phyloP scores from a whole-genome alignment of 2,113 vertebrate genomes.

The Mesembrinibis cayennensis region DNA sequence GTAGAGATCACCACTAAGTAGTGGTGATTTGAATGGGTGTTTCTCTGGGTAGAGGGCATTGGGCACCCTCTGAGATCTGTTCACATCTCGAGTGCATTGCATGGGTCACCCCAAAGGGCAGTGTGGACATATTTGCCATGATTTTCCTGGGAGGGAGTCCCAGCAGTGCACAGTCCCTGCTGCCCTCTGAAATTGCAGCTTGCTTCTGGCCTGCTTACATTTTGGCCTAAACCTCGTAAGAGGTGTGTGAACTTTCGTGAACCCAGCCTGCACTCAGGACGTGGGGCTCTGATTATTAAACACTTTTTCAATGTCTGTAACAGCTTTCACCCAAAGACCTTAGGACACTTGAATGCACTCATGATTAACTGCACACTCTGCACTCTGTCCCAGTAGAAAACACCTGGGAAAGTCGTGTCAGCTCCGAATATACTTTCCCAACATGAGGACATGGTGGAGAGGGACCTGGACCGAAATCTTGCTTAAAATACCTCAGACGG shows the following conservation, averaged over 20 bases:
- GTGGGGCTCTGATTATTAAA: constrained; percentile 34
- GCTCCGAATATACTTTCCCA: neutral
- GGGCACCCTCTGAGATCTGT: neutral
- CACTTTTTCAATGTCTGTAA: constrained; percentile 21
- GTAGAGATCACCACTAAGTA: too few relatives aligned
- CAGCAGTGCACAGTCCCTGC: neutral
- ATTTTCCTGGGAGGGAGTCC: neutral
- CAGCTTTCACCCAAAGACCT: constrained; percentile 7
- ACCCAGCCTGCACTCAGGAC: neutral
- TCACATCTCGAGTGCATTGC: accelerated
- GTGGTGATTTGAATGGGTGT: accelerated
- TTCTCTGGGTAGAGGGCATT: neutral
- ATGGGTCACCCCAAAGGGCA: neutral
- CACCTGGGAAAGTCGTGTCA: constrained; percentile 37
- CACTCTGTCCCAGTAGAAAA: constrained; percentile 15
- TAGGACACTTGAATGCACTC: neutral
- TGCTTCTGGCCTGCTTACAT: neutral
- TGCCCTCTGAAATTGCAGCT: neutral
- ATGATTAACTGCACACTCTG: constrained; percentile 5
- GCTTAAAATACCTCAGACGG: neutral
- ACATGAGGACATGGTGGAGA: neutral
- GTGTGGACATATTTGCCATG: accelerated
- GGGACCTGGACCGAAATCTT: neutral
- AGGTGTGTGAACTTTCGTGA: neutral
- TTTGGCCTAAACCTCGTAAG: neutral